Evolutionary conservation across 2,797 vertebrate species (phyloP), one percentile per base, ranked within the genome.

Genomic region (Macroramphosus scolopax): DNA sequence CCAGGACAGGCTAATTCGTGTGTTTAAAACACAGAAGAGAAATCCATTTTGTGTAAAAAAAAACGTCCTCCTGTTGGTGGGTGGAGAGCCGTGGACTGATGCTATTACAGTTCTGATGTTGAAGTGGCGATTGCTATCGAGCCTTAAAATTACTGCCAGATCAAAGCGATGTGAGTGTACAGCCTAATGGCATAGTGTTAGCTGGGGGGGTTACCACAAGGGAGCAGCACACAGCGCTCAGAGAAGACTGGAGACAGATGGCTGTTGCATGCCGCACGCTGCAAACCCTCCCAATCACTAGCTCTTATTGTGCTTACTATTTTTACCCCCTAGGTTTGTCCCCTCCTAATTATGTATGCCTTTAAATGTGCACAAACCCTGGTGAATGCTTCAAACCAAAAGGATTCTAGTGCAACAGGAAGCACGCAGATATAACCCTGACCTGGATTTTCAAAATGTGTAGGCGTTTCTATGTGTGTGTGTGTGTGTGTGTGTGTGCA

Each of bases 201-300:
- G 25, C 42, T 33, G 22, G 12, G 17, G 37, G 33, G 50, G 61
- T 39, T 7, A 58, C 63, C 78, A 75, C 48, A 30, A 83, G 69
- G 51, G 72, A 78, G 72, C 63, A 68, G 58, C 53, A 38, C 63
- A 52, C 45, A 20, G 25, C 45, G 6, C 46, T 50, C 40, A 41
- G 24, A 22, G n/a, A n/a, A n/a, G n/a, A n/a, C n/a, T n/a, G n/a
- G n/a, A n/a, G n/a, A 63, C 14, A 68, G 52, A 52, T 37, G 38
- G 44, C 43, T 64, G 44, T 16, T 53, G 13, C 26, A 24, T 32
- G n/a, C n/a, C n/a, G n/a, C n/a, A n/a, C n/a, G n/a, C n/a, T n/a
- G n/a, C n/a, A n/a, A n/a, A 13, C 43, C 20, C 15, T 46, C 51
- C 47, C 40, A 49, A 28, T 56, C 42, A 32, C 24, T 15, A 50